A percentile compares a stretch with the other conserved stretches of the same genome.
These are phyloP conservation scores for Arenicola marina DNA, from an alignment of 2,888 invertebrate genomes.

Conservation along the genomic window DNA sequence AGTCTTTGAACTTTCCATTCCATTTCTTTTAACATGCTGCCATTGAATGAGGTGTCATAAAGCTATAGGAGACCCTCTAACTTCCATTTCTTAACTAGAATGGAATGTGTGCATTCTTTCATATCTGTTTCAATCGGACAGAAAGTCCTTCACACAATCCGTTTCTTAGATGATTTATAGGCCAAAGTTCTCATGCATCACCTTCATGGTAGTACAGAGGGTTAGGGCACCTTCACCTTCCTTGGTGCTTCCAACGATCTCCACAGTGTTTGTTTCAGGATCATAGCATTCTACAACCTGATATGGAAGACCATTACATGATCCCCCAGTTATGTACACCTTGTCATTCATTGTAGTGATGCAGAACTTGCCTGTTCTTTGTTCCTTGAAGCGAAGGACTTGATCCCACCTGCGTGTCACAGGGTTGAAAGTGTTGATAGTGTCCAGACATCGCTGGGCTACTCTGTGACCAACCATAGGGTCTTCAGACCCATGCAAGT, in stretches of 20 bases:
- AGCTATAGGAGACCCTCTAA: too few relatives aligned
- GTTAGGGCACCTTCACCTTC: conserved; percentile 29
- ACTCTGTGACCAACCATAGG: conserved; percentile 21
- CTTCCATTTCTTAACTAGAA: too few relatives aligned
- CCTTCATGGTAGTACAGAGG: conserved; percentile 32
- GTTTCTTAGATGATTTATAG: conserved; percentile 16
- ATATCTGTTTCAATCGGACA: too few relatives aligned
- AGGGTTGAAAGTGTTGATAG: conserved; percentile 29
- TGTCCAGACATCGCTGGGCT: conserved; percentile 19
- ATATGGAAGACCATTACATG: conserved; percentile 12
- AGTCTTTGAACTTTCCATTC: too few relatives aligned
- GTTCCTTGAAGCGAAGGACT: conserved; percentile 13
- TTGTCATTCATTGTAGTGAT: conserved; percentile 22
- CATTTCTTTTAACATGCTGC: too few relatives aligned
- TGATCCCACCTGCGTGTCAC: neutral
- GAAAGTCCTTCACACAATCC: too few relatives aligned
- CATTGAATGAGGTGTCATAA: too few relatives aligned
- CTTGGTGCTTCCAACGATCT: conserved; percentile 26
- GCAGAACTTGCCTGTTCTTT: conserved; percentile 24
- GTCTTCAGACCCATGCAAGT: conserved; percentile 3
- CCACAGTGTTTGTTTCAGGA: conserved; percentile 18
- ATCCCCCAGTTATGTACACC: conserved; percentile 35
- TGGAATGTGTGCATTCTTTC: too few relatives aligned
- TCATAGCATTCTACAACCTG: conserved; percentile 29
- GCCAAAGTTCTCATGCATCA: conserved; percentile 39